Conservation (phyloP, 1,140 invertebrate genomes). For the Drosophila orosa region DNA sequence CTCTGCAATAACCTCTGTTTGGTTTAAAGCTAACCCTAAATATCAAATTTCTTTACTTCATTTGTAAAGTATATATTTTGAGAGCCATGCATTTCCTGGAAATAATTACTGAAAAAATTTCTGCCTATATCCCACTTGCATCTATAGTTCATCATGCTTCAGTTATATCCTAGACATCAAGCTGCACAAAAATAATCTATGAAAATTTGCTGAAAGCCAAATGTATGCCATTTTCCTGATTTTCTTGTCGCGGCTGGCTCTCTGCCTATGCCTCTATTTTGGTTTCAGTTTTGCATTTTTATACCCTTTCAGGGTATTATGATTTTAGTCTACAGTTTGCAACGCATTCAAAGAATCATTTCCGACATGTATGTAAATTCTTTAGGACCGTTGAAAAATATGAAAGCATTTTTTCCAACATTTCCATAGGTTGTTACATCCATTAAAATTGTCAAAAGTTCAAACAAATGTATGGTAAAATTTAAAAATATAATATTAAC, state of each 20-base stretch:
- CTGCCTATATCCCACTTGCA: not conserved
- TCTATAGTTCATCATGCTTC: conserved; percentile 2
- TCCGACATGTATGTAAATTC: no score
- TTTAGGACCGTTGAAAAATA: no score
- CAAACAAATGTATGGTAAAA: no score
- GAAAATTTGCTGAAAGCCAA: conserved; percentile 66
- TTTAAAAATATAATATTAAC: no score
- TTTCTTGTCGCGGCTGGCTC: conserved; percentile 6
- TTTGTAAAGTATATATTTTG: not conserved
- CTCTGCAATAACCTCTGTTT: not conserved
- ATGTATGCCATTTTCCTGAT: conserved; percentile 54
- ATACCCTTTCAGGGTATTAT: not conserved
- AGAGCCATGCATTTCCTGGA: no score
- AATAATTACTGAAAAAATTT: not conserved
- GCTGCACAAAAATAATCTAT: conserved; percentile 51
- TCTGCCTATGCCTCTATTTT: conserved; percentile 21
- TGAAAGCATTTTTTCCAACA: no score
- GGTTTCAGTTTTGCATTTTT: conserved; percentile 6
- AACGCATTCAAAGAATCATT: not conserved
- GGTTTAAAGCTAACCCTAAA: not conserved
- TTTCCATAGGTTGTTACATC: no score
- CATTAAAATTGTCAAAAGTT: no score
- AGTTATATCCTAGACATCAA: conserved; percentile 1
- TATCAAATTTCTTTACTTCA: not conserved
- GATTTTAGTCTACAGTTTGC: not conserved